Percentiles rank a stretch among this genome's conserved stretches.
Evolutionary conservation across 2,888 invertebrate species (phyloP).

Genomic region (Stenolophus ochropezus): DNA sequence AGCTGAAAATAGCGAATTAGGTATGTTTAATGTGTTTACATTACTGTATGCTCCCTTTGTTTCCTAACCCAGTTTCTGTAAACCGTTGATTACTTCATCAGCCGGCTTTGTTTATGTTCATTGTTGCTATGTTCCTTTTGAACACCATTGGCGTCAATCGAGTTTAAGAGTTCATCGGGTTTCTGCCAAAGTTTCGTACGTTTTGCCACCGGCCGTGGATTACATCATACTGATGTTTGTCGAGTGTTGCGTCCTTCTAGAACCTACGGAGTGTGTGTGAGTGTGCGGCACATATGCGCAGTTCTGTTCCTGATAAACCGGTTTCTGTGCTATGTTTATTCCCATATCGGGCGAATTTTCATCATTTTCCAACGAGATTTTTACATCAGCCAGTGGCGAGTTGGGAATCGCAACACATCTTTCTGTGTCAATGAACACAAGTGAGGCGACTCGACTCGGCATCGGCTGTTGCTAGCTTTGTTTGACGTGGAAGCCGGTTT

Average conservation of each 20-base stretch:
- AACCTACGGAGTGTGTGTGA: slow-evolving; percentile 25
- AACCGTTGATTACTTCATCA: slow-evolving; percentile 30
- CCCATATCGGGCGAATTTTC: slow-evolving; percentile 46
- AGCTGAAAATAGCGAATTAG: slow-evolving; percentile 75
- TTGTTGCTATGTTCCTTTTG: too few species aligned
- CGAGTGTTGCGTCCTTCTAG: slow-evolving; percentile 52
- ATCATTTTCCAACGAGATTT: slow-evolving; percentile 18
- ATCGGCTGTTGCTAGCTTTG: slow-evolving; percentile 45
- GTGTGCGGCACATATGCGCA: slow-evolving; percentile 53
- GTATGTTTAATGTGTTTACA: slow-evolving; percentile 66
- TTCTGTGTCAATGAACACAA: slow-evolving; percentile 48
- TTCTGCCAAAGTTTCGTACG: slow-evolving; percentile 20
- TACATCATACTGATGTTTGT: slow-evolving; percentile 53
- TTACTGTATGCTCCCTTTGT: slow-evolving; percentile 53
- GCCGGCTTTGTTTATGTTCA: slow-evolving; percentile 37
- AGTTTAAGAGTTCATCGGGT: background rate
- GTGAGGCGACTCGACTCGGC: background rate
- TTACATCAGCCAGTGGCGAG: slow-evolving; percentile 7
- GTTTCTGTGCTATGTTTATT: slow-evolving; percentile 42
- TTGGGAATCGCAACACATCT: slow-evolving; percentile 5
- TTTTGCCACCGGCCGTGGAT: slow-evolving; percentile 34
- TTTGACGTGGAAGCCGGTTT: slow-evolving; percentile 58
- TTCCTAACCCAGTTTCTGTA: slow-evolving; percentile 48
- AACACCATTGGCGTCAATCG: background rate
- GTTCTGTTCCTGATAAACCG: slow-evolving; percentile 55